phyloP scores from a whole-genome alignment of 2,888 invertebrate species.

The Scrobipalpa atriplicella region DNA sequence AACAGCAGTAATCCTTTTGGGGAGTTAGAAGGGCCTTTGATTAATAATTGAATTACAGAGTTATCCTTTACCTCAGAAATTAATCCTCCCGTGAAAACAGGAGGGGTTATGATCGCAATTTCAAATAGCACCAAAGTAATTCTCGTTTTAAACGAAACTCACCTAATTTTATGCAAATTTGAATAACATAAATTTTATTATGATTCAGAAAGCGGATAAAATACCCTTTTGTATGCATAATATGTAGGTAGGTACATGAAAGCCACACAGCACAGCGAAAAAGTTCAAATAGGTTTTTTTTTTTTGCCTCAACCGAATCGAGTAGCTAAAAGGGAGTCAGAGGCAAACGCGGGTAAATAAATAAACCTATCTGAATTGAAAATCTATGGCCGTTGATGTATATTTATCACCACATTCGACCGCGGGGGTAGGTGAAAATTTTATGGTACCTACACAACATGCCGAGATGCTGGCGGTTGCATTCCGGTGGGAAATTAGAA shows the following conservation, averaged over 20 bases:
- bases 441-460: conserved; percentile 34
- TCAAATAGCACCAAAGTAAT: not conserved
- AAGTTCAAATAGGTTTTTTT: not conserved
- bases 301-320: not conserved
- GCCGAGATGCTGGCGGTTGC: conserved; percentile 23
- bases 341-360: conserved; percentile 18
- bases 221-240: not conserved
- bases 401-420: conserved; percentile 20
- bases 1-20: conserved; percentile 3
- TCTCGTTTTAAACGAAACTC: not conserved
- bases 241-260: not conserved
- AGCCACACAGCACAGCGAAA: not conserved
- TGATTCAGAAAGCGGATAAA: too few species aligned
- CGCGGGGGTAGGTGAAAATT: conserved; percentile 41
- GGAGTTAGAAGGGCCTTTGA: conserved; percentile 2
- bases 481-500: conserved; percentile 49
- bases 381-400: conserved; percentile 27
- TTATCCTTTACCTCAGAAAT: not conserved
- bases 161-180: too few species aligned
- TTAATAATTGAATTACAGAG: conserved; percentile 18
- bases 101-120: not conserved
- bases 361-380: conserved; percentile 24
- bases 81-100: not conserved
- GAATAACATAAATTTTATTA: too few species aligned
- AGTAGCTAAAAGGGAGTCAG: not conserved